Evolutionary conservation across 53 echinoderm and acorn worm species (phyloP).

Genomic region (Holothuria scabra): DNA sequence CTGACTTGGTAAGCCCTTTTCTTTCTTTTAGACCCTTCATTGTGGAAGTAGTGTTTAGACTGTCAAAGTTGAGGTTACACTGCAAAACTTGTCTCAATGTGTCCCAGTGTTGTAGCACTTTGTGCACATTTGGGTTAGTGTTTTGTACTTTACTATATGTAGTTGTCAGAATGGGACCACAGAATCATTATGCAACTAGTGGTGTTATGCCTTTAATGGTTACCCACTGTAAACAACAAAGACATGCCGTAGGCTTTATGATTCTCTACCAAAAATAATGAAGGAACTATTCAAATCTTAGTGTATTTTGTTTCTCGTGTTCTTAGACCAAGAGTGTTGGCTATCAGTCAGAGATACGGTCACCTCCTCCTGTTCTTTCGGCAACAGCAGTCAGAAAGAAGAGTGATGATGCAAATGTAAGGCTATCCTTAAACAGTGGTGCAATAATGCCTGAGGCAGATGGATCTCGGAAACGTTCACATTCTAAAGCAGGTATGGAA

Average conservation of each 20-base stretch:
- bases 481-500: conserved; percentile 15
- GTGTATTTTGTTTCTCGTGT: background rate
- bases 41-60: too few relatives aligned
- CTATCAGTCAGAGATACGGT: background rate
- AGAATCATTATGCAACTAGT: too few relatives aligned
- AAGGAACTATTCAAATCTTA: background rate
- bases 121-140: too few relatives aligned
- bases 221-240: too few relatives aligned
- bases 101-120: too few relatives aligned
- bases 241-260: too few relatives aligned
- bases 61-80: too few relatives aligned
- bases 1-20: conserved; percentile 15
- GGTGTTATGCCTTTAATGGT: too few relatives aligned
- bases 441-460: background rate
- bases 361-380: background rate
- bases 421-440: background rate
- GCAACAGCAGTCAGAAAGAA: conserved; percentile 22
- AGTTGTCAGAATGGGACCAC: too few relatives aligned
- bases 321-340: conserved; percentile 3
- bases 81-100: too few relatives aligned
- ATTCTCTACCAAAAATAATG: background rate
- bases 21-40: too few relatives aligned
- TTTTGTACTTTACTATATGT: too few relatives aligned
- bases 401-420: conserved; percentile 2
- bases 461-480: conserved; percentile 19